Conservation (phyloP, 1,140 invertebrate species). For the Pseudomyrmex gracilis region DNA sequence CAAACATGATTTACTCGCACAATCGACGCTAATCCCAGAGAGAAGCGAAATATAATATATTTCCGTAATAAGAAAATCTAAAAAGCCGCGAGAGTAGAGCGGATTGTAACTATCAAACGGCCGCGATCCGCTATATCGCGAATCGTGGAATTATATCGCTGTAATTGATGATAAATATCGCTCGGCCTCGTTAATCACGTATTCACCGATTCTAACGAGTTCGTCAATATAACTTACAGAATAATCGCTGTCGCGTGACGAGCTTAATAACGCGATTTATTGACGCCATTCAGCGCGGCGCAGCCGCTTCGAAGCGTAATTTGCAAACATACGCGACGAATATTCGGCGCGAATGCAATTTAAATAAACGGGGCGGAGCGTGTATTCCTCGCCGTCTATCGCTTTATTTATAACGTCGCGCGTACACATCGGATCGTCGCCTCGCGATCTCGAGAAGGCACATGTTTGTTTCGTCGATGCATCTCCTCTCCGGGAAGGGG, state of each 20-base stretch:
- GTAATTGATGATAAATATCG: slow-evolving; percentile 47
- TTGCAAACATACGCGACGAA: slow-evolving; percentile 52
- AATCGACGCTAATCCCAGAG: not conserved
- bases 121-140: no score
- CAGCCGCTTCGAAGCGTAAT: slow-evolving; percentile 39
- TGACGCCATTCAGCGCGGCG: slow-evolving; percentile 13
- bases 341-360: slow-evolving; percentile 27
- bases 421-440: not conserved
- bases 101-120: no score
- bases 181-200: slow-evolving; percentile 40
- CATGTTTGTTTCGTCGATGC: not conserved
- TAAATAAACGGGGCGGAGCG: slow-evolving; percentile 45
- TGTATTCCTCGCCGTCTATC: slow-evolving; percentile 28
- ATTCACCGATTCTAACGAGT: slow-evolving; percentile 46
- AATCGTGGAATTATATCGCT: not conserved
- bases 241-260: slow-evolving; percentile 48
- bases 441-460: not conserved
- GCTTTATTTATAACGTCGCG: slow-evolving; percentile 32
- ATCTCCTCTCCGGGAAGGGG: not conserved
- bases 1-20: no score
- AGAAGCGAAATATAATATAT: not conserved
- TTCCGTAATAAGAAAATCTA: not conserved
- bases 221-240: slow-evolving; percentile 49
- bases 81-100: not conserved
- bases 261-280: slow-evolving; percentile 54